A percentile compares a stretch with the other conserved stretches of the same genome.
These are phyloP conservation scores for Lepus europaeus DNA, from an alignment of 2,113 vertebrate genomes.

Conservation along the genomic window DNA sequence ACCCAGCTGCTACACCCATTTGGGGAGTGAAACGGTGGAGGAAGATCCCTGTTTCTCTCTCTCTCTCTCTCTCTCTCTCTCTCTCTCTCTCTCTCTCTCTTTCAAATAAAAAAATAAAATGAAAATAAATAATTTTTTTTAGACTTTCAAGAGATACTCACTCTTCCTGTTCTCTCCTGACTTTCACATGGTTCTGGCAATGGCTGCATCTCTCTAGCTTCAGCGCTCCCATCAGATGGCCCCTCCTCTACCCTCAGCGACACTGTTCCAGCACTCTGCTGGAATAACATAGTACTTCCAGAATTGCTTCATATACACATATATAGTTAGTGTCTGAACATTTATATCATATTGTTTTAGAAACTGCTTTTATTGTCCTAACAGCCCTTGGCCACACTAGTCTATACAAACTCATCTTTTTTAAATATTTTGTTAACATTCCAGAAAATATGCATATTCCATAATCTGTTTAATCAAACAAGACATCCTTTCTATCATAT, in stretches of 20 bases:
- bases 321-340: not conserved
- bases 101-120: too few relatives aligned
- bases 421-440: constrained; percentile 36
- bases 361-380: not conserved
- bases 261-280: not conserved
- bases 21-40: too few relatives aligned
- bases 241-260: not conserved
- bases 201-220: too few relatives aligned
- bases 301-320: not conserved
- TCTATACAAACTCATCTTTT: not conserved
- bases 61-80: too few relatives aligned
- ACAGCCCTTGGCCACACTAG: not conserved
- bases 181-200: not conserved
- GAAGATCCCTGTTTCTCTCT: too few relatives aligned
- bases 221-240: not conserved
- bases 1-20: too few relatives aligned
- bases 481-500: not conserved
- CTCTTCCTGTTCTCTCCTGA: not conserved
- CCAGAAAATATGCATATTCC: not conserved
- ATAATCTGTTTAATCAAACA: not conserved
- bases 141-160: too few relatives aligned
- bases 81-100: too few relatives aligned
- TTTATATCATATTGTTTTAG: not conserved
- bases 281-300: not conserved
- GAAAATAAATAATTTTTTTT: too few relatives aligned